Conservation (phyloP, 2,888 invertebrate species). For the Watsonalla cultraria region DNA sequence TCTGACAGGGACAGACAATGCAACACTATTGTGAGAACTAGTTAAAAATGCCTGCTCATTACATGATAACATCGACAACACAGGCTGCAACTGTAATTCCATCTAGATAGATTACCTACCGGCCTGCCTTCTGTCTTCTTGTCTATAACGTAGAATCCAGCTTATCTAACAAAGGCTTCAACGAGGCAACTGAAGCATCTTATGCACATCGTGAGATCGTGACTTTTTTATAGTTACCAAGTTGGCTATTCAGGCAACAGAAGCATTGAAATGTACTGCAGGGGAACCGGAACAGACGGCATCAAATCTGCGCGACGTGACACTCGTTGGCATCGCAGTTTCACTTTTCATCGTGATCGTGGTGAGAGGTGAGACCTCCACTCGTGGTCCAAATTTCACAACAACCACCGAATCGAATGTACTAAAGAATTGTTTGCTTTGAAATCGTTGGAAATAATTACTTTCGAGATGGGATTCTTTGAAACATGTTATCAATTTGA, state of each 20-base stretch:
- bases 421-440: conserved; percentile 24
- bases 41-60: conserved; percentile 53
- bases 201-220: conserved; percentile 10
- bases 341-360: conserved; percentile 74
- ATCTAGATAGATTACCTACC: not conserved
- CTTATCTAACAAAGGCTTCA: not conserved
- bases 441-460: not conserved
- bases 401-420: conserved; percentile 54
- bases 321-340: conserved; percentile 63
- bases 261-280: conserved; percentile 40
- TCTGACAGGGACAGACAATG: conserved; percentile 67
- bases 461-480: not conserved
- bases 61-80: conserved; percentile 26
- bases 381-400: conserved; percentile 71
- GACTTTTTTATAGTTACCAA: conserved; percentile 25
- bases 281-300: conserved; percentile 68
- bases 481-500: not conserved
- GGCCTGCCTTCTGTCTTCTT: too few species aligned
- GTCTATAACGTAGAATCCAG: too few species aligned
- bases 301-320: conserved; percentile 61
- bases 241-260: conserved; percentile 7
- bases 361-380: conserved; percentile 73
- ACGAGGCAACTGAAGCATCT: not conserved
- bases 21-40: conserved; percentile 52
- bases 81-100: conserved; percentile 1